Evolutionary conservation across 92 coral and sea anemone genomes (phyloP).

Genomic region (Umimayanthus kanabou): DNA sequence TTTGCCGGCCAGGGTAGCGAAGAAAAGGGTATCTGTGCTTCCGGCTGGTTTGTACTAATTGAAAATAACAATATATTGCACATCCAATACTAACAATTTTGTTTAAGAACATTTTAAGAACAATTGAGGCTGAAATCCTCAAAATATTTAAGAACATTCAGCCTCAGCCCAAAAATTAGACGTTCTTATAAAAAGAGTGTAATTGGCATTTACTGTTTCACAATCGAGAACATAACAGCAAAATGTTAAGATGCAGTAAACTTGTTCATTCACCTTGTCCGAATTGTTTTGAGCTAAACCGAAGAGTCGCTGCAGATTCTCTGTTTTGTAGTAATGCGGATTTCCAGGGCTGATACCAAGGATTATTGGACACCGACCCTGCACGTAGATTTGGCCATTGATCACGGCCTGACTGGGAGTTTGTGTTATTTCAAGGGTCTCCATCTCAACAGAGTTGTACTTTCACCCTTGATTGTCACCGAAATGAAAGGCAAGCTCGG

Average conservation of each 20-base stretch:
- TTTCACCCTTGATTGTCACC: neutral
- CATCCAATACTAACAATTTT: no score
- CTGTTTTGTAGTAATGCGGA: constrained; percentile 68
- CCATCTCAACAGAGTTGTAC: neutral
- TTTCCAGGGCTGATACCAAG: constrained; percentile 82
- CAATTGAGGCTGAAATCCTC: no score
- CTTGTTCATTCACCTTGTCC: constrained; percentile 58
- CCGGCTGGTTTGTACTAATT: no score
- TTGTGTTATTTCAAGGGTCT: neutral
- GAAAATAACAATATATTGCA: no score
- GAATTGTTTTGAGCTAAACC: constrained; percentile 55
- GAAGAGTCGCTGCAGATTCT: constrained; percentile 58
- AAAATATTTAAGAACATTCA: no score
- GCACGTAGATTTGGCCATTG: constrained; percentile 62
- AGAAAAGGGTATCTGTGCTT: no score
- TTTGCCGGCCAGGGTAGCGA: no score
- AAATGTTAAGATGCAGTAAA: neutral
- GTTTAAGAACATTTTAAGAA: no score
- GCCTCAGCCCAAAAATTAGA: no score
- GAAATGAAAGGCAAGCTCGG: neutral
- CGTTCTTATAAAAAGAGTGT: no score
- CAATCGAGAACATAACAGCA: neutral
- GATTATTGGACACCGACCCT: constrained; percentile 50
- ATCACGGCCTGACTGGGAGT: constrained; percentile 42
- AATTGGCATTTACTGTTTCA: neutral